A percentile compares a stretch with the other conserved stretches of the same genome.
phyloP scores from a whole-genome alignment of 1,140 invertebrate genomes.

The Batillaria attramentaria region DNA sequence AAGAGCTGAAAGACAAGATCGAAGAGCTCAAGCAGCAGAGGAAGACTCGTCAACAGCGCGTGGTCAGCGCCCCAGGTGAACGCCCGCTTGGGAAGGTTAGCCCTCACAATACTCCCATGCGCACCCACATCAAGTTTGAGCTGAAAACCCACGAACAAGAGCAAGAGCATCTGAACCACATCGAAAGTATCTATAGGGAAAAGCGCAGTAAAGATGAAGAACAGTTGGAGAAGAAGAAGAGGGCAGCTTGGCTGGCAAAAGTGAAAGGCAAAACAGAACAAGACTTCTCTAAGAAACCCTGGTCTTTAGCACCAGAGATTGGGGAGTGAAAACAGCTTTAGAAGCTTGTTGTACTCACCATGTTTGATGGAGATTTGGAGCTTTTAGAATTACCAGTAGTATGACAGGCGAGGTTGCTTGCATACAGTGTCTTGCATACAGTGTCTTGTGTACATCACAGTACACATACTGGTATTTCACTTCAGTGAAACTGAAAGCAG shows the following conservation, averaged over 20 bases:
- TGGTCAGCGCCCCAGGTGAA: constrained; percentile 49
- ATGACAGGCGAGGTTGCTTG: too few species aligned
- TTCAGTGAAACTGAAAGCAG: too few species aligned
- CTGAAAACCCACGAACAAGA: constrained; percentile 65
- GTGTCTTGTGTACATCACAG: too few species aligned
- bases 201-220: constrained; percentile 49
- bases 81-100: constrained; percentile 60
- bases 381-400: too few species aligned
- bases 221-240: constrained; percentile 55
- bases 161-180: constrained; percentile 55
- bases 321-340: background rate
- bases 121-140: constrained; percentile 65
- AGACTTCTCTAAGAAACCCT: background rate
- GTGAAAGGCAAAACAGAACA: constrained; percentile 46
- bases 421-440: too few species aligned
- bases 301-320: constrained; percentile 2
- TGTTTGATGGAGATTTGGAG: too few species aligned
- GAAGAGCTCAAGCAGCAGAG: constrained; percentile 52
- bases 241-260: constrained; percentile 61
- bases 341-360: background rate
- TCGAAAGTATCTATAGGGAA: constrained; percentile 49
- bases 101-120: constrained; percentile 63
- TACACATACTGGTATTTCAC: too few species aligned
- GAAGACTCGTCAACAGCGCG: constrained; percentile 41
- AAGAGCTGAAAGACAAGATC: constrained; percentile 62